Base-by-base conservation (phyloP, 2,113 vertebrate species). In the Trematocara zebra region DNA sequence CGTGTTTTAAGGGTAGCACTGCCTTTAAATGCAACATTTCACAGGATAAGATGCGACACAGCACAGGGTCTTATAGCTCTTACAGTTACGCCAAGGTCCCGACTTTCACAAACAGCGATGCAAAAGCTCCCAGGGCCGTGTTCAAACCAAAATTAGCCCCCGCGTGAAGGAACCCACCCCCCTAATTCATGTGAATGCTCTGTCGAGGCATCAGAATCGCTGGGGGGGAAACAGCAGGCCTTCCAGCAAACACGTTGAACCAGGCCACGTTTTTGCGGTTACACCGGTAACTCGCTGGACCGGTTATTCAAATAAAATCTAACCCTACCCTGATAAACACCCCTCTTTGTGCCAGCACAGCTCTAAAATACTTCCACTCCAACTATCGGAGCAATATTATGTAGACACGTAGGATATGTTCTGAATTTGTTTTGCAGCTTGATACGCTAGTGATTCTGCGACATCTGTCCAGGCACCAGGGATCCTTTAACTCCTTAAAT, bases 351-450 rank as follows among this genome's bases (percentile, higher is more conserved):
- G 44, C 72, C 17, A 78, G 49, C 49, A 37, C 14, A 26, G 8
- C 42, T 76, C 42, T 76, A n/a, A 76, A 12, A 11, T 31, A 49
- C 42, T 49, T 76, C 44, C 26, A 12, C 69, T 76, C 4, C 8
- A 47, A 26, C 11, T 26, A 40, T 0, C 15, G 37, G 17, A 44
- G 37, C 37, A 64, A 12, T 37, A n/a, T 8, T 37, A 8, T 64
- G 59, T 64, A 64, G 59, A 12, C 0, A 3, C 6, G 0, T 37
- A 64, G 33, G 59, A 64, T 2, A 0, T n/a, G 10, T n/a, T 11
- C 10, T 20, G 33, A 11, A 64, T 64, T 20, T 37, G 33, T 37
- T 64, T 8, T 12, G 9, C 69, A 49, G 69, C 26, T 74, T 49
- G 15, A 74, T 47, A 47, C 14, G 7, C 42, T 28, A 11, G 23